Base-by-base conservation (phyloP, 2,113 vertebrate species). In the Percopsis transmontana region DNA sequence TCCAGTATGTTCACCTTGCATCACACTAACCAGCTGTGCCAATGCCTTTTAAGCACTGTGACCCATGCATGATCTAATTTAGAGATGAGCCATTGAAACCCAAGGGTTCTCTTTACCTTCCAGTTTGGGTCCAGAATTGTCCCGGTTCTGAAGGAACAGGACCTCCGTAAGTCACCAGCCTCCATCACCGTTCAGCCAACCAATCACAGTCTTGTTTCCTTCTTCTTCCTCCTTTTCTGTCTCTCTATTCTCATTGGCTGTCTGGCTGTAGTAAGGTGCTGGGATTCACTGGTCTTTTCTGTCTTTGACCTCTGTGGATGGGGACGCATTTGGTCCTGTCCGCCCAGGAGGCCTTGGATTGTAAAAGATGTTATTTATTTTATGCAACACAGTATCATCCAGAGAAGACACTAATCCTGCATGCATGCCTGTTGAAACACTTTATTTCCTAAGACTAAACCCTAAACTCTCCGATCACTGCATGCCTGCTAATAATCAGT, bases 71-170 rank as follows among this genome's bases (percentile, higher is more conserved):
- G 87, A 85, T 64, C 24, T 79, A 27, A 8, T n/a, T 44, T 72
- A 85, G 58, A 82, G 79, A 82, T 86, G 76, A 90, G 74, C 80
- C 83, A 86, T 81, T 89, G 90, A 93, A 92, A 93, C 90, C 88
- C 87, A 85, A 85, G 85, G 90, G 91, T 90, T 95, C 90, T 98
- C 82, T 98, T 96, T 96, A 92, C 94, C 92, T 98, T 98, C 89
- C 96, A 98, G 97, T 91, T 87, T 95, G 76, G 94, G 95, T 91
- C 93, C 93, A 94, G 96, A 97, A 92, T 94, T 97, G 93, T 97
- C 96, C 92, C 93, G 94, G 89, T 95, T 98, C 92, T 98, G 96
- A 98, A 89, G 91, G 92, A 92, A 92, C 90, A 90, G 90, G 90
- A 92, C 87, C 92, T 85, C 87, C 94, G 97, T 98, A 98, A 98